These are phyloP conservation scores for Oscheius sp. DNA, from an alignment of 2,888 invertebrate species.

Conservation along the genomic window DNA sequence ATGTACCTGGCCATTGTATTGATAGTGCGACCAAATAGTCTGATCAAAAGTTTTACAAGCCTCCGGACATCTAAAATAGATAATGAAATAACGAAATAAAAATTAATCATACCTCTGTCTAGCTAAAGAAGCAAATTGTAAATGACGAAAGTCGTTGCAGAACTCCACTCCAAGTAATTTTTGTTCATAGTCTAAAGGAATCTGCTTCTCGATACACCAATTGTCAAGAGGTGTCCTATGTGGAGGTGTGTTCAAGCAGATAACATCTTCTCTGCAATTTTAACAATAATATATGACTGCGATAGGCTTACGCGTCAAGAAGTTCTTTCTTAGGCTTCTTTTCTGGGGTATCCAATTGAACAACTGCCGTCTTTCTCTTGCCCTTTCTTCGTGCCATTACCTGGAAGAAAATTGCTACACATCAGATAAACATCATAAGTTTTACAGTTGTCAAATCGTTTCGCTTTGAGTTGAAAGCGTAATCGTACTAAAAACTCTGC, in stretches of 20 bases:
- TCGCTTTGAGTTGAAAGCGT: too few relatives aligned
- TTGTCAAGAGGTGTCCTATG: background rate
- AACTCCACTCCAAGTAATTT: constrained; percentile 22
- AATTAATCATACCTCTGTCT: constrained; percentile 12
- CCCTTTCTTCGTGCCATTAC: too few relatives aligned
- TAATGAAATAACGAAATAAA: background rate
- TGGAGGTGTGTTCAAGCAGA: background rate
- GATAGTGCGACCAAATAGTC: constrained; percentile 32
- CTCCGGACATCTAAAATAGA: constrained; percentile 17
- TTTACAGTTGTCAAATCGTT: too few relatives aligned
- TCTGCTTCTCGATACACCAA: background rate
- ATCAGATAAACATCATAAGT: too few relatives aligned
- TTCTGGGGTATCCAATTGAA: background rate
- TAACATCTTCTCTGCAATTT: background rate
- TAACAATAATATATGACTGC: too few relatives aligned
- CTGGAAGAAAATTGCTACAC: too few relatives aligned
- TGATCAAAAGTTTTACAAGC: background rate
- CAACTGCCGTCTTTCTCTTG: background rate
- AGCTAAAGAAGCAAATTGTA: background rate
- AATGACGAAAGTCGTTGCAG: background rate
- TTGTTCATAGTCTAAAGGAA: constrained; percentile 31
- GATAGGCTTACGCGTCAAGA: too few relatives aligned
- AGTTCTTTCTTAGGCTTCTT: too few relatives aligned
- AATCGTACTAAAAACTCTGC: too few relatives aligned
- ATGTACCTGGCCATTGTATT: constrained; percentile 33